Base-by-base conservation (phyloP, 2,113 vertebrate species). In the Hippocampus guttulatus region DNA sequence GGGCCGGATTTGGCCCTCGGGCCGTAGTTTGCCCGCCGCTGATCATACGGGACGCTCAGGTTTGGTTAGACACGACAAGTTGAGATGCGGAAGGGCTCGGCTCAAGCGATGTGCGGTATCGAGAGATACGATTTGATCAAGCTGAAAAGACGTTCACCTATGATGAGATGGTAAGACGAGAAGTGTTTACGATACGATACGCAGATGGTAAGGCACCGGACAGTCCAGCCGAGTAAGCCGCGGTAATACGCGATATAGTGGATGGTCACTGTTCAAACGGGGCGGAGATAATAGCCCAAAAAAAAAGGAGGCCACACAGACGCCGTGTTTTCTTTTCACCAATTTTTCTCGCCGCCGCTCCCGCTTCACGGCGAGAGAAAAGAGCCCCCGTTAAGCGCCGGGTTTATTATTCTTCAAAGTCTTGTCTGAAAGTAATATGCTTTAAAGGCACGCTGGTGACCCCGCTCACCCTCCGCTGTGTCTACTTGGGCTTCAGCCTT, bases 381-480 rank as follows among this genome's bases (percentile, higher is more conserved):
- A 88, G 74, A 87, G 85, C 75, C 81, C n/a, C 76, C 74, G 89
- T 89, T 91, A 91, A 91, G 91, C 87, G 55, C 66, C 70, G 27
- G 38, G 89, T 92, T 93, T 93, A 92, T 92, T 93, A 90, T 93
- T 92, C 90, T 90, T 92, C 82, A 85, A 90, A 84, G 77, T 85
- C 77, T 73, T 71, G 72, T 82, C 88, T 89, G 91, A 90, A 91
- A 91, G 89, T 90, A 90, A 92, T 90, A 88, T 84, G 85, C 87
- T 86, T 88, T 90, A 89, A 88, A 89, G 87, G 81, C 82, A 85
- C 64, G 69, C 80, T 58, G 78, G 81, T 80, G 40, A 64, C 38
- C 62, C 20, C 62, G 40, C 64, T 25, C 64, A 25, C 63, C 63
- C 63, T 47, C 40, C 62, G 20, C 38, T 69, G 73, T 84, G 77